These are phyloP conservation scores for Diadegma fenestrale DNA, from an alignment of 2,888 invertebrate genomes.

Conservation along the genomic window DNA sequence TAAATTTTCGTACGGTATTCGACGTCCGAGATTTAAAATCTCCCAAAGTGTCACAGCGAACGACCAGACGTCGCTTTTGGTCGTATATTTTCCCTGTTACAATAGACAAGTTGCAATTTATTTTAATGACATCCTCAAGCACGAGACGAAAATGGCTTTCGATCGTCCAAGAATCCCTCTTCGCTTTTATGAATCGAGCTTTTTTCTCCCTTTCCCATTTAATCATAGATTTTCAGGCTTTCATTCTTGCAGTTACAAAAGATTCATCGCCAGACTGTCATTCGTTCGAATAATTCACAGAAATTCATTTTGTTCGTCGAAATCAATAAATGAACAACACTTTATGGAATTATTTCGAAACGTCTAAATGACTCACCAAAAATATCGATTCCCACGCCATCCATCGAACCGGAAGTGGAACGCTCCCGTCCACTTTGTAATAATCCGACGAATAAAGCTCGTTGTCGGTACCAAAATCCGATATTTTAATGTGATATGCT, in stretches of 20 bases:
- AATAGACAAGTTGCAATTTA: constrained; percentile 32
- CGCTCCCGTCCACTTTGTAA: constrained; percentile 92
- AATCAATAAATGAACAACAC: neutral
- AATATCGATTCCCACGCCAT: constrained; percentile 95
- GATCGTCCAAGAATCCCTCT: neutral
- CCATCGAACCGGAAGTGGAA: constrained; percentile 94
- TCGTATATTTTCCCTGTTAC: constrained; percentile 92
- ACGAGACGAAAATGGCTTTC: neutral
- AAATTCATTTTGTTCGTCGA: neutral
- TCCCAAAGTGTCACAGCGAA: constrained; percentile 96
- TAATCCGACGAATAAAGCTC: constrained; percentile 93
- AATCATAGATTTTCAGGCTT: neutral
- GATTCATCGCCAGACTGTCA: neutral
- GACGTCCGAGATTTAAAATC: constrained; percentile 91
- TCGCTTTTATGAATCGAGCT: neutral
- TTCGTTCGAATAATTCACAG: neutral
- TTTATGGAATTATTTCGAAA: neutral
- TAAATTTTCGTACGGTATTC: constrained; percentile 91
- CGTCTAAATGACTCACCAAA: constrained; percentile 83
- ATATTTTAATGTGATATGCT: constrained; percentile 92
- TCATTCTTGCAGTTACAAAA: neutral
- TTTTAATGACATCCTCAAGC: neutral
- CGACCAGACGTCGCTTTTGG: constrained; percentile 96
- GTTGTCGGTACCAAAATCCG: constrained; percentile 94
- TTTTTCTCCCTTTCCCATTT: neutral